Percentiles rank a stretch among this genome's conserved stretches.
Conservation (phyloP, 2,888 invertebrate species). For the Cancer borealis region DNA sequence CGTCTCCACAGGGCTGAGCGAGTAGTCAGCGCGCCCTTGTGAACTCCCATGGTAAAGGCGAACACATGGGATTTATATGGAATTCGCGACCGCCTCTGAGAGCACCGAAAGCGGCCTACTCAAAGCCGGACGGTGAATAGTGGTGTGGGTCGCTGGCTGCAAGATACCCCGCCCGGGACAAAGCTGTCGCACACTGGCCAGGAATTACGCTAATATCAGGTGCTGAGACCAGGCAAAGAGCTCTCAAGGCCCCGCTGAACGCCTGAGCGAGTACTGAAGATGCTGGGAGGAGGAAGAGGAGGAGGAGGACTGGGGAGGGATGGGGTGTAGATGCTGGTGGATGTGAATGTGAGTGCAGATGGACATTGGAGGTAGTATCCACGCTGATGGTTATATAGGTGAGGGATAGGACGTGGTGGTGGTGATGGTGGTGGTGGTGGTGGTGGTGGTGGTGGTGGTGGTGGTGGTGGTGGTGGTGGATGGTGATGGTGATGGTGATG, state of each 20-base stretch:
- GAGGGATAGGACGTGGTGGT: not conserved
- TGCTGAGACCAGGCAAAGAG: slow-evolving; percentile 49
- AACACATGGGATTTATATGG: not conserved
- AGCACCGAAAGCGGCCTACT: slow-evolving; percentile 38
- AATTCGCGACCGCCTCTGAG: not conserved
- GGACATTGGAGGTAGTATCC: slow-evolving; percentile 32
- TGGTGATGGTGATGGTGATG: not conserved
- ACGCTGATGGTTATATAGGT: not conserved
- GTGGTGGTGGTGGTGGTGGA: not conserved
- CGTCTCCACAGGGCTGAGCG: not conserved
- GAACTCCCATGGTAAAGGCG: not conserved
- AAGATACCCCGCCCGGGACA: slow-evolving; percentile 61
- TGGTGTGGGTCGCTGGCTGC: slow-evolving; percentile 5
- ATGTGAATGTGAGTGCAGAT: not conserved
- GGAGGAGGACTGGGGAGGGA: not conserved
- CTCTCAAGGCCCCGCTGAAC: slow-evolving; percentile 49
- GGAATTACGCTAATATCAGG: slow-evolving; percentile 66
- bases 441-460: not conserved
- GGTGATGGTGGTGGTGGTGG: not conserved
- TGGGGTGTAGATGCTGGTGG: slow-evolving; percentile 2
- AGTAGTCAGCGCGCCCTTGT: not conserved
- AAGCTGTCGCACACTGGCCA: slow-evolving; percentile 52
- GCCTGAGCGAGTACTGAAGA: slow-evolving; percentile 53
- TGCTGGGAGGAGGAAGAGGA: not conserved
- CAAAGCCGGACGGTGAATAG: slow-evolving; percentile 57